Percentiles rank a stretch among this genome's conserved stretches.
Evolutionary conservation across 2,797 vertebrate species (phyloP).

Genomic region (Eulemur coronatus): DNA sequence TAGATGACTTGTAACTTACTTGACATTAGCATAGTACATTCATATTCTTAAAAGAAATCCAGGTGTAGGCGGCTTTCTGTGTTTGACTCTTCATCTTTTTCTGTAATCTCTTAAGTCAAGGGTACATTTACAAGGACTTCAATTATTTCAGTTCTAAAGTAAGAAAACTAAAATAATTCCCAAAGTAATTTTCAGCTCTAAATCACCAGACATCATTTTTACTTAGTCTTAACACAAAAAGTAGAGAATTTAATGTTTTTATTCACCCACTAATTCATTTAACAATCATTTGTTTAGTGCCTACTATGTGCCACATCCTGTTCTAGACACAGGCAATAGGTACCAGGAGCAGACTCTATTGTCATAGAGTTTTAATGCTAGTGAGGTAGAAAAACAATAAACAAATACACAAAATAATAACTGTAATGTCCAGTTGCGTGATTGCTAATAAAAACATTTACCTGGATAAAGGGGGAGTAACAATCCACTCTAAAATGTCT

Average conservation of each 20-base stretch:
- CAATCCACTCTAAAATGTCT: background rate
- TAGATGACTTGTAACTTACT: background rate
- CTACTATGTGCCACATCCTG: background rate
- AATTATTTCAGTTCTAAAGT: background rate
- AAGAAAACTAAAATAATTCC: background rate
- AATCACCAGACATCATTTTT: background rate
- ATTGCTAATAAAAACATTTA: background rate
- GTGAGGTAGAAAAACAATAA: background rate
- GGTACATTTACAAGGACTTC: background rate
- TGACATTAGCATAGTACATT: background rate
- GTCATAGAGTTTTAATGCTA: background rate
- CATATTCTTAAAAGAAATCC: slow-evolving; percentile 22
- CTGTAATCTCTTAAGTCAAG: background rate
- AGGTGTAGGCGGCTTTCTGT: background rate
- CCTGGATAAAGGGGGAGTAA: background rate
- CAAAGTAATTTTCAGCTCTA: slow-evolving; percentile 2
- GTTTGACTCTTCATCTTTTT: background rate
- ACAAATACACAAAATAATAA: background rate
- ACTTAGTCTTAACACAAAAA: background rate
- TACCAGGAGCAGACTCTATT: background rate
- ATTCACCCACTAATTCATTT: background rate
- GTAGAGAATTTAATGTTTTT: background rate
- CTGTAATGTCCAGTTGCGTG: background rate
- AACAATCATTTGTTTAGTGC: background rate
- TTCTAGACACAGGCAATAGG: background rate